Conservation (phyloP, 1,140 invertebrate genomes). For the Oreohelix idahoensis region DNA sequence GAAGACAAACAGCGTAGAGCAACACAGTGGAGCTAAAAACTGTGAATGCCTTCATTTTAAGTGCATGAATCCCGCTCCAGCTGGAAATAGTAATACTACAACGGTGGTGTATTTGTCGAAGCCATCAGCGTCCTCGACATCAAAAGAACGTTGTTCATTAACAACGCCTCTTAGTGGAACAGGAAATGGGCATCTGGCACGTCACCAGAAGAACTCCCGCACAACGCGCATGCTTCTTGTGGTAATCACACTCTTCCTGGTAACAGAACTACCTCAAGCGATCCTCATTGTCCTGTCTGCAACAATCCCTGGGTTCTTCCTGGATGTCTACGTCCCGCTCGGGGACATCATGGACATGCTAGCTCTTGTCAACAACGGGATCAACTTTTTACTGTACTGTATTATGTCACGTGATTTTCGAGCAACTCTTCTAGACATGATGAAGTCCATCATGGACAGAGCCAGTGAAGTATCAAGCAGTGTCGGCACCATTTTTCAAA, state of each 20-base stretch:
- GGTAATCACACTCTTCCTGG: constrained; percentile 86
- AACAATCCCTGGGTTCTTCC: constrained; percentile 57
- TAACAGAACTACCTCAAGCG: constrained; percentile 86
- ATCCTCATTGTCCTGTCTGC: constrained; percentile 72
- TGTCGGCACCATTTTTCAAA: not conserved
- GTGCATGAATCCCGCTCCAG: too few relatives aligned
- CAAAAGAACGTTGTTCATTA: not conserved
- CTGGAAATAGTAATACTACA: not conserved
- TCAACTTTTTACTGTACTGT: constrained; percentile 95
- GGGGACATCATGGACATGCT: constrained; percentile 93
- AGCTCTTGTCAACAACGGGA: constrained; percentile 89
- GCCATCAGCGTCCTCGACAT: not conserved
- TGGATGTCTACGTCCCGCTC: constrained; percentile 75
- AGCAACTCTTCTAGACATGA: constrained; percentile 78
- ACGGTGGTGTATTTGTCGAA: not conserved
- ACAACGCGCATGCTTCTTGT: constrained; percentile 92
- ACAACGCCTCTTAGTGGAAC: not conserved
- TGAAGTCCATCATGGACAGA: constrained; percentile 23
- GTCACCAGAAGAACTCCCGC: constrained; percentile 80
- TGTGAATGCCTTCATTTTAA: too few relatives aligned
- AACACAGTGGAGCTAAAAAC: too few relatives aligned
- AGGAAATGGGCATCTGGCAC: not conserved
- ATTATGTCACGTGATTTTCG: constrained; percentile 94
- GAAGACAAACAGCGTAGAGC: too few relatives aligned
- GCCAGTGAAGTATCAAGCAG: not conserved